Evolutionary conservation across 2,888 invertebrate genomes (phyloP), one percentile per base, ranked within the genome.

Genomic region (Blastobasis adustella): DNA sequence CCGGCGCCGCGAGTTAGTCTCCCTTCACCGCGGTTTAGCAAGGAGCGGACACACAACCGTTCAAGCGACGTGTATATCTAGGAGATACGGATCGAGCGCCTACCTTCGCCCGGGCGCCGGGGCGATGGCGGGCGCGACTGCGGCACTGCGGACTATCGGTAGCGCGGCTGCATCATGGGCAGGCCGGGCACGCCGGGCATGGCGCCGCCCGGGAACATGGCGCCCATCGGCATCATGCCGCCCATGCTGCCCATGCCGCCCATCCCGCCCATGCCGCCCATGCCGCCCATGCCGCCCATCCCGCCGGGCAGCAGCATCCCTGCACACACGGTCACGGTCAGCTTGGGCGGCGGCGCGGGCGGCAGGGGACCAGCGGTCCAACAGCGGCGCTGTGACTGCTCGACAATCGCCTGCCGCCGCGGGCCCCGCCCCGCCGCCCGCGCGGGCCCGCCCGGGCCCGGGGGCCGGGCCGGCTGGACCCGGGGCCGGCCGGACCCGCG

Each of bases 131-230:
- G 23, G 23, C 23, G 23, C 40, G 40, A 4, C 1, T 47, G 46
- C 52, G 48, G 59, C 54, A 52, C 52, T 54, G 58, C 76, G 71
- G 72, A 82, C 95, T 95, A 96, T 92, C 95, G 94, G 91, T 92
- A 96, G 85, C 95, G 93, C 65, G 95, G 95, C 86, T 94, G 94
- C 95, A 96, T 94, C 91, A 92, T 90, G 58, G 90, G 90, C 64
- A 91, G 85, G 72, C 78, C 75, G 51, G 73, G 71, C 71, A 77
- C 58, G 58, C 77, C 76, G 62, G 78, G 76, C 57, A 79, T 78
- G 73, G 83, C 58, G 58, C 78, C 76, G 62, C 79, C 77, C 57
- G 81, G 79, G 73, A 85, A 85, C 89, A 91, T 87, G 67, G 89
- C 89, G 70, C 90, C 71, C 89, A 90, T 87, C 69, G 73, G 80